Conservation (phyloP, 2,797 vertebrate genomes). For the Epinephelus awoara region DNA sequence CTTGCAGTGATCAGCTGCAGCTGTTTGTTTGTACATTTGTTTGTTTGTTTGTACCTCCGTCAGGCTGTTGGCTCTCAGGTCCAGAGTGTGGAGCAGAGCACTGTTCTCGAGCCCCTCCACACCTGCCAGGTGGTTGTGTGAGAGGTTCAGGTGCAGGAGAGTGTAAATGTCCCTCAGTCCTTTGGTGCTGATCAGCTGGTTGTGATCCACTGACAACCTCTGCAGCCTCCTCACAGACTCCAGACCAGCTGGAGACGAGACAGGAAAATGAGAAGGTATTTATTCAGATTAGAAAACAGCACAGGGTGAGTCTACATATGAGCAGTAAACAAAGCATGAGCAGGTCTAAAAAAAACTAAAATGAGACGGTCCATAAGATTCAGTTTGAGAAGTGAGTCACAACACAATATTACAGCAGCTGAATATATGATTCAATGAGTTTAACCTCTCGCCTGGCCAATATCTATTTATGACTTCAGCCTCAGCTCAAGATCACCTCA, state of each 20-base stretch:
- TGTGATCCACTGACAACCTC: conserved; percentile 90
- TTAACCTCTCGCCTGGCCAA: conserved; percentile 57
- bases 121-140: conserved; percentile 91
- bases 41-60: conserved; percentile 85
- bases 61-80: conserved; percentile 93
- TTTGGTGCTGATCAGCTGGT: conserved; percentile 92
- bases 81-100: conserved; percentile 90
- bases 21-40: too few relatives aligned
- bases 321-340: neutral
- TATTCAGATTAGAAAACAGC: conserved; percentile 1
- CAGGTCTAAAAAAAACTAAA: neutral
- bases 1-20: neutral
- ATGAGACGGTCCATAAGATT: conserved; percentile 16
- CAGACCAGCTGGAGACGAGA: conserved; percentile 87
- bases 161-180: conserved; percentile 88
- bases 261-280: conserved; percentile 7
- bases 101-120: conserved; percentile 91
- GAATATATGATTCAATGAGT: conserved; percentile 49
- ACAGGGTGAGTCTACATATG: conserved; percentile 8
- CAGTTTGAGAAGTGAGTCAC: conserved; percentile 24
- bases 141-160: conserved; percentile 91
- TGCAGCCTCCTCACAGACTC: conserved; percentile 90
- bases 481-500: conserved; percentile 30
- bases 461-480: conserved; percentile 73
- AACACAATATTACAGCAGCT: conserved; percentile 20